Conservation (phyloP, 2,888 invertebrate genomes). For the Drosophila koepferae region DNA sequence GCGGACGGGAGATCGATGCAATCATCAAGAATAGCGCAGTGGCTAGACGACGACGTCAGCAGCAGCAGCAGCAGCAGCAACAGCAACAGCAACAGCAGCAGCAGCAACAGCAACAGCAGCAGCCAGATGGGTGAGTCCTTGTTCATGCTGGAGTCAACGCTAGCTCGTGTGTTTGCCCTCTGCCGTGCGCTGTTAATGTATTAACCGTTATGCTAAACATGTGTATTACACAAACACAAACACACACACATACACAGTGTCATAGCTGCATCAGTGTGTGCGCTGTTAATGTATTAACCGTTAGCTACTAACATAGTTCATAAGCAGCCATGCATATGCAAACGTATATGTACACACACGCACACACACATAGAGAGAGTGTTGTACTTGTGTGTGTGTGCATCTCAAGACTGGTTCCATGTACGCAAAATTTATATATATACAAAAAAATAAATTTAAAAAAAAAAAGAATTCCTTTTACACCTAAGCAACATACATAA, state of each 20-base stretch:
- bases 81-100: constrained; percentile 50
- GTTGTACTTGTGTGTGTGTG: constrained; percentile 43
- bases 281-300: constrained; percentile 8
- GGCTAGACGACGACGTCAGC: constrained; percentile 84
- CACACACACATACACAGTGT: neutral
- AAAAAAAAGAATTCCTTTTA: constrained; percentile 30
- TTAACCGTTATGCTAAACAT: constrained; percentile 46
- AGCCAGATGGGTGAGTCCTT: constrained; percentile 86
- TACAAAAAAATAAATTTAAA: neutral
- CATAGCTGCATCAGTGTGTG: constrained; percentile 29
- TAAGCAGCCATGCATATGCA: constrained; percentile 3
- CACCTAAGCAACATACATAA: constrained; percentile 24
- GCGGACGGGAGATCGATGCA: constrained; percentile 85
- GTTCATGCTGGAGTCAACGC: constrained; percentile 40
- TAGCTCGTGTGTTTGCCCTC: constrained; percentile 26
- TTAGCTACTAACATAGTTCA: constrained; percentile 1
- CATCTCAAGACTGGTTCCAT: constrained; percentile 63
- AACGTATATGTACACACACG: neutral
- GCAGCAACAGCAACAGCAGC: constrained; percentile 6
- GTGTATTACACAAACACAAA: neutral
- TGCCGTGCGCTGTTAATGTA: constrained; percentile 51
- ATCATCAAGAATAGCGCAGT: constrained; percentile 86
- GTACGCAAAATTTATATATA: constrained; percentile 26
- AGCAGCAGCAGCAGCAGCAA: constrained; percentile 63
- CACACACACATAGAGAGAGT: neutral